Percentiles rank a stretch among this genome's conserved stretches.
phyloP scores from a whole-genome alignment of 2,113 vertebrate genomes.

The Cyanistes caeruleus region DNA sequence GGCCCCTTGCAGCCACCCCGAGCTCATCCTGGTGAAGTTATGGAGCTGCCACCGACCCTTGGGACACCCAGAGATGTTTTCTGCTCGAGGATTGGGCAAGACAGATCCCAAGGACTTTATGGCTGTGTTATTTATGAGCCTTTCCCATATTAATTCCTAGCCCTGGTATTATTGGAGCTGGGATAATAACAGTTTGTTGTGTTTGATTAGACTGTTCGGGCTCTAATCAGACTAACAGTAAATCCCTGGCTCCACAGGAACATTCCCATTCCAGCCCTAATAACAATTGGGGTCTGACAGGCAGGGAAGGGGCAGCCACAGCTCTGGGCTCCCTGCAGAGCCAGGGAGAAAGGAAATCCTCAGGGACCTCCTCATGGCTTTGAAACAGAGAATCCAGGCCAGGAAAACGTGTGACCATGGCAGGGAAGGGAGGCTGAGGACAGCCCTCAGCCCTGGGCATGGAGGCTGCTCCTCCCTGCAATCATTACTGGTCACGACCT shows the following conservation, averaged over 20 bases:
- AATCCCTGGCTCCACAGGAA: not conserved
- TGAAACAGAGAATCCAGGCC: not conserved
- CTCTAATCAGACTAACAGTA: not conserved
- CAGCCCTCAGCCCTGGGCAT: not conserved
- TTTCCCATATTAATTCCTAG: not conserved
- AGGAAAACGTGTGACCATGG: rapidly evolving
- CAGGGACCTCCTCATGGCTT: not conserved
- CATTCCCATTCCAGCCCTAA: not conserved
- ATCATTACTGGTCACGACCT: not conserved
- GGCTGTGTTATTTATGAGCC: not conserved
- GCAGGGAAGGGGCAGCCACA: not conserved
- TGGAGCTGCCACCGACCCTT: not conserved
- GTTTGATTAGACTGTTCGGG: not conserved
- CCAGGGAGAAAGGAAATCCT: not conserved
- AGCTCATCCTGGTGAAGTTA: not conserved
- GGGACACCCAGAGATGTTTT: not conserved
- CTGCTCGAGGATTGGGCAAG: not conserved
- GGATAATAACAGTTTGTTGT: not conserved
- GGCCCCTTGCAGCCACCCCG: not conserved
- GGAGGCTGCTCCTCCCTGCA: not conserved
- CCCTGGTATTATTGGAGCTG: not conserved
- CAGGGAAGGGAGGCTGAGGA: not conserved
- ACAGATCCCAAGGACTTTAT: not conserved
- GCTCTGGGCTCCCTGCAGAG: not conserved
- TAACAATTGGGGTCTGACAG: not conserved